Percentiles rank a stretch among this genome's conserved stretches.
Conservation (phyloP, 2,888 invertebrate species). For the Dolichomitus sp. region DNA sequence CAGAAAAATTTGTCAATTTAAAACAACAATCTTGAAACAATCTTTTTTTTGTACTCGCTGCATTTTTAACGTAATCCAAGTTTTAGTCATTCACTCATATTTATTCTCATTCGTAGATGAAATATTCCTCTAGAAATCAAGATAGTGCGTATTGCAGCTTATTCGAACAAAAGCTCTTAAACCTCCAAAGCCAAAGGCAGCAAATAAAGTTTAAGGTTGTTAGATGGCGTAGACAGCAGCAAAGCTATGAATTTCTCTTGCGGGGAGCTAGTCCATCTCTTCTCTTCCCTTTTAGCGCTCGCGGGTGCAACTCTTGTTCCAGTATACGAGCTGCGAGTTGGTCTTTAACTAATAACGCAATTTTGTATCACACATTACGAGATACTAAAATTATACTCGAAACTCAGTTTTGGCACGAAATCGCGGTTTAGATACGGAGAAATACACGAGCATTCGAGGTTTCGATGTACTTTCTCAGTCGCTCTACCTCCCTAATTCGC, state of each 20-base stretch:
- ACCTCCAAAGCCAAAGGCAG: not conserved
- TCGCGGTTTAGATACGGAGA: conserved; percentile 13
- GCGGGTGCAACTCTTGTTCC: not conserved
- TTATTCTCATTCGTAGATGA: conserved; percentile 38
- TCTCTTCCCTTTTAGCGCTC: not conserved
- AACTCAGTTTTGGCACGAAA: conserved; percentile 43
- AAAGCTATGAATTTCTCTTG: conserved; percentile 22
- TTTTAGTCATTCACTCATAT: not conserved
- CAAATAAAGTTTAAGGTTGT: conserved; percentile 54
- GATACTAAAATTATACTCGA: not conserved
- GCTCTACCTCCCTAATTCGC: conserved; percentile 13
- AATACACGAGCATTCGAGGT: conserved; percentile 15
- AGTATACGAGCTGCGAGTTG: not conserved
- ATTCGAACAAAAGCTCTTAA: conserved; percentile 51
- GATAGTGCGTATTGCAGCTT: conserved; percentile 49
- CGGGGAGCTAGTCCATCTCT: conserved; percentile 3
- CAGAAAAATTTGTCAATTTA: too few species aligned
- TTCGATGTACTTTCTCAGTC: conserved; percentile 30
- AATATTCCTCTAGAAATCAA: conserved; percentile 55
- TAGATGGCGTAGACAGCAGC: conserved; percentile 23
- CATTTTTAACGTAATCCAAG: too few species aligned
- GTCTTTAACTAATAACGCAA: not conserved
- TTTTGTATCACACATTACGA: conserved; percentile 1
- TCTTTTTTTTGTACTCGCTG: too few species aligned
- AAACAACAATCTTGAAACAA: too few species aligned